Evolutionary conservation across 2,797 vertebrate genomes (phyloP).

Genomic region (Lacerta bilineata): DNA sequence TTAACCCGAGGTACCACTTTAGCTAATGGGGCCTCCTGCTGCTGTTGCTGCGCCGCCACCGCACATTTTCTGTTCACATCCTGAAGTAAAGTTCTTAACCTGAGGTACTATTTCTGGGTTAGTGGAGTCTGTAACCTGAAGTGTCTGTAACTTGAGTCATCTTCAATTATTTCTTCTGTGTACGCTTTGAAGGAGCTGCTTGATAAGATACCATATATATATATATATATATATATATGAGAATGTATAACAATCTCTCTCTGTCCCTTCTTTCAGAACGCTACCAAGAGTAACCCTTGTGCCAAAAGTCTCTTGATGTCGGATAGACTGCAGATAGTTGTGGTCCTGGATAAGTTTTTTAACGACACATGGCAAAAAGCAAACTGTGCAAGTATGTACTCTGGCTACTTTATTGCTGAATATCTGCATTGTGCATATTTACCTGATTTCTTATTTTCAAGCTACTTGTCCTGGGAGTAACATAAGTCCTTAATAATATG

Average conservation of each 20-base stretch:
- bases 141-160: not conserved
- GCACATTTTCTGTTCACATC: too few species aligned
- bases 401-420: slow-evolving; percentile 31
- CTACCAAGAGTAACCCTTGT: slow-evolving; percentile 87
- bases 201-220: too few species aligned
- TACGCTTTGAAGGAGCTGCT: not conserved
- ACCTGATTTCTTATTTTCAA: not conserved
- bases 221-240: not conserved
- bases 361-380: slow-evolving; percentile 84
- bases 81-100: too few species aligned
- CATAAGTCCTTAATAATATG: not conserved
- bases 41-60: too few species aligned
- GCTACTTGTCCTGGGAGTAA: not conserved
- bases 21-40: too few species aligned
- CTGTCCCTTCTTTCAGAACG: slow-evolving; percentile 77
- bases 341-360: slow-evolving; percentile 83
- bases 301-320: slow-evolving; percentile 88
- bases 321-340: slow-evolving; percentile 91
- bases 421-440: not conserved
- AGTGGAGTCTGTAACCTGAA: too few species aligned
- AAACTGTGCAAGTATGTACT: slow-evolving; percentile 85
- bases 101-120: too few species aligned
- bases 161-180: not conserved
- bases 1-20: too few species aligned
- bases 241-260: slow-evolving; percentile 28